Evolutionary conservation across 2,888 invertebrate species (phyloP).

Genomic region (Orchesellides sinensis): DNA sequence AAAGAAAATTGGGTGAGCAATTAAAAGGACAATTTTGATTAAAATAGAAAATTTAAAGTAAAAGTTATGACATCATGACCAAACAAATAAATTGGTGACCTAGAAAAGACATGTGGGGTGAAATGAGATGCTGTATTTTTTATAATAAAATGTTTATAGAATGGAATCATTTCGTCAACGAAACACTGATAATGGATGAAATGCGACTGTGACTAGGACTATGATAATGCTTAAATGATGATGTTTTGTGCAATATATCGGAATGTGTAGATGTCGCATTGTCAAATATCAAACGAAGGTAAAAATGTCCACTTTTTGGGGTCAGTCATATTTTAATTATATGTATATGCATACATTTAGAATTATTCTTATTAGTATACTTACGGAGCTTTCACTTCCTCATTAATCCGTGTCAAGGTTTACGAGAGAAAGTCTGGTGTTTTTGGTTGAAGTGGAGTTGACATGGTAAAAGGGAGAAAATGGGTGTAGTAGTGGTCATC

Average conservation of each 20-base stretch:
- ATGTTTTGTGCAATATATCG: too few relatives aligned
- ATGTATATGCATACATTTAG: too few relatives aligned
- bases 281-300: not conserved
- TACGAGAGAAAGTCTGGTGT: constrained; percentile 2
- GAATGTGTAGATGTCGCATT: not conserved
- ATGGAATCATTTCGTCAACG: too few relatives aligned
- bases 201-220: too few relatives aligned
- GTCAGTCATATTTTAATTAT: too few relatives aligned
- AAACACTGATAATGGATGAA: too few relatives aligned
- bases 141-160: not conserved
- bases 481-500: constrained; percentile 40
- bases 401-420: not conserved
- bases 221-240: too few relatives aligned
- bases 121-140: constrained; percentile 5
- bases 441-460: constrained; percentile 11
- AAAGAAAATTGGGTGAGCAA: not conserved
- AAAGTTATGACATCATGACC: constrained; percentile 17
- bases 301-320: too few relatives aligned
- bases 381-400: constrained; percentile 16
- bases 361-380: not conserved
- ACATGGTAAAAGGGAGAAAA: not conserved
- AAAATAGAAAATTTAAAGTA: not conserved
- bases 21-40: not conserved
- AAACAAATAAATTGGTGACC: constrained; percentile 55
- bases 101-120: constrained; percentile 33